Conservation (phyloP, 2,888 invertebrate species). For the Drepanosiphum platanoidis region DNA sequence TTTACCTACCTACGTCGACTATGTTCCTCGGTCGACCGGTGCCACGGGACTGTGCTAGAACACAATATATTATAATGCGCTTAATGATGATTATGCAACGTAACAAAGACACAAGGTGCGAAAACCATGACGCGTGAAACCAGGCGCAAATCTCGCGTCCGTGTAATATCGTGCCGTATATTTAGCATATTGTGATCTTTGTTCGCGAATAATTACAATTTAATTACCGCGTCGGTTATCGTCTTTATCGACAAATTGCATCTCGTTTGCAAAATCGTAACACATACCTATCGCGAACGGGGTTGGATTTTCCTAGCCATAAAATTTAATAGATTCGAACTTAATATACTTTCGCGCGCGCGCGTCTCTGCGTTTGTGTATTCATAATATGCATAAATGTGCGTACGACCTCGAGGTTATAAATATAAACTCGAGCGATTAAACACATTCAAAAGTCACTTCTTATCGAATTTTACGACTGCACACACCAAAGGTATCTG, state of each 20-base stretch:
- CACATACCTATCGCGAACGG: neutral
- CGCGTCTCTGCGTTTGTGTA: too few species aligned
- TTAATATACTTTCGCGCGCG: too few species aligned
- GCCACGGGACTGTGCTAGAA: too few species aligned
- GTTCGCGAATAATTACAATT: neutral
- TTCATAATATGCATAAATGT: neutral
- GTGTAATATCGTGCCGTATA: neutral
- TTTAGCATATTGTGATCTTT: neutral
- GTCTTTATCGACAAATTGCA: neutral
- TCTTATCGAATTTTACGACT: neutral
- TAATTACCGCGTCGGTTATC: neutral
- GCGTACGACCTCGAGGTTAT: slow-evolving; percentile 1
- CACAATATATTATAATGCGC: too few species aligned
- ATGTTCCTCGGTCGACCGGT: too few species aligned
- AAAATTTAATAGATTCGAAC: neutral
- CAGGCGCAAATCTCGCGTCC: neutral
- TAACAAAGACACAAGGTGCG: too few species aligned
- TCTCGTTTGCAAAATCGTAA: neutral
- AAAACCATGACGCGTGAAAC: neutral
- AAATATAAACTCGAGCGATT: slow-evolving; percentile 15
- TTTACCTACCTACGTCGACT: too few species aligned
- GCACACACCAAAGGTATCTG: too few species aligned
- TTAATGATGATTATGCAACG: too few species aligned
- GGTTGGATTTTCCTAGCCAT: neutral
- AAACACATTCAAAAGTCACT: slow-evolving; percentile 27